phyloP scores from a whole-genome alignment of 2,888 invertebrate species.

The Deilephila elpenor region DNA sequence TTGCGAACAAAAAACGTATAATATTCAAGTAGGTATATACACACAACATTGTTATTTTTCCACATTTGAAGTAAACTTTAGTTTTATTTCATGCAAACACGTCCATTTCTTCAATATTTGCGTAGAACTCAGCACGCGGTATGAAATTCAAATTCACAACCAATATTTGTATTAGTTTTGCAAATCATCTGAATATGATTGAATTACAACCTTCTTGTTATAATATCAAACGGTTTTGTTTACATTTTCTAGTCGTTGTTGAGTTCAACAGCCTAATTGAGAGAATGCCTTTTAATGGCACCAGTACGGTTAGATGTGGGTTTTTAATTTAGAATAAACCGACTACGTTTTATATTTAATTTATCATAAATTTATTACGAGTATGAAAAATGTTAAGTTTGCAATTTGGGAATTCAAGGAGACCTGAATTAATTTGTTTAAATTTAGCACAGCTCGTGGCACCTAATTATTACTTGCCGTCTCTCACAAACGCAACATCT shows the following conservation, averaged over 20 bases:
- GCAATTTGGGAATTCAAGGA: too few relatives aligned
- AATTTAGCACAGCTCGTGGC: background rate
- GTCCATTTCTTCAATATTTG: constrained; percentile 32
- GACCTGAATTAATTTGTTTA: too few relatives aligned
- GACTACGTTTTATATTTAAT: too few relatives aligned
- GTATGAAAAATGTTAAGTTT: too few relatives aligned
- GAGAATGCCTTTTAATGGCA: too few relatives aligned
- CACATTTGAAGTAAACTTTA: constrained; percentile 9
- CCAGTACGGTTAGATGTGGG: too few relatives aligned
- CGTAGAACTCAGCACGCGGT: constrained; percentile 31
- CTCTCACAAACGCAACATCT: background rate
- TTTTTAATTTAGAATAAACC: too few relatives aligned
- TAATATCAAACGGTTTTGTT: background rate
- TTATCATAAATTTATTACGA: too few relatives aligned
- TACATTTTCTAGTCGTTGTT: background rate
- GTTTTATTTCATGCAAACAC: constrained; percentile 16
- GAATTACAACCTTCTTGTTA: background rate
- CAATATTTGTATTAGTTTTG: constrained; percentile 27
- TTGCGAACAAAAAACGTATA: background rate
- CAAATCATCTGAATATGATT: background rate
- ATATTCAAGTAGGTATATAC: background rate
- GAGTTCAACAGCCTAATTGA: background rate
- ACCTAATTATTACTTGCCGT: background rate
- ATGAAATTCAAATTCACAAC: constrained; percentile 8
- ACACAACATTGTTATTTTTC: background rate